Percentiles rank a stretch among this genome's conserved stretches.
Evolutionary conservation across 2,888 invertebrate genomes (phyloP).

Genomic region (Parnassius orleans): DNA sequence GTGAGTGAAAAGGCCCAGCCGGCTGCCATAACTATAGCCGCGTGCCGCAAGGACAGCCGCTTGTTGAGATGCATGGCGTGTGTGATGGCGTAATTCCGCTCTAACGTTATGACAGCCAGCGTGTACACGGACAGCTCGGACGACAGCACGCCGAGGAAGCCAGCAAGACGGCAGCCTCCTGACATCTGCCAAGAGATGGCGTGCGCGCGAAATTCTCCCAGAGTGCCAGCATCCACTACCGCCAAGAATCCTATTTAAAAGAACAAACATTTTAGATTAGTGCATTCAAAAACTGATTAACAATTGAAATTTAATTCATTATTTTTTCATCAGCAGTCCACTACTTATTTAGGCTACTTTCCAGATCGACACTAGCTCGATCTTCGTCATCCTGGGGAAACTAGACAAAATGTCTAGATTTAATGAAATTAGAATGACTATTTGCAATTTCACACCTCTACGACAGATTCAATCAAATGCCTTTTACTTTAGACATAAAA

Average conservation of each 20-base stretch:
- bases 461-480: no score
- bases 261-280: background rate
- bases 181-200: conserved; percentile 99
- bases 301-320: no score
- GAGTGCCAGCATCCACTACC: conserved; percentile 96
- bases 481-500: no score
- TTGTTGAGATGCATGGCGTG: conserved; percentile 99
- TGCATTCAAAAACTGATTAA: no score
- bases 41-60: conserved; percentile 93
- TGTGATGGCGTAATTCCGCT: conserved; percentile 97
- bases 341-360: no score
- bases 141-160: conserved; percentile 96
- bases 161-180: conserved; percentile 94
- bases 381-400: no score
- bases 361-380: no score
- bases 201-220: conserved; percentile 97
- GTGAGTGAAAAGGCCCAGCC: conserved; percentile 95
- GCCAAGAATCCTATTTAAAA: conserved; percentile 89
- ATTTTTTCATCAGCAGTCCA: no score
- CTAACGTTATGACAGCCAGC: conserved; percentile 96
- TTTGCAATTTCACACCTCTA: no score
- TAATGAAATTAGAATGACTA: no score
- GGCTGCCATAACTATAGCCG: conserved; percentile 93
- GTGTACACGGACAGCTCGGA: conserved; percentile 98
- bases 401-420: no score